Percentiles rank a stretch among this genome's conserved stretches.
Conservation (phyloP, 2,797 vertebrate genomes). For the Coilia nasus region DNA sequence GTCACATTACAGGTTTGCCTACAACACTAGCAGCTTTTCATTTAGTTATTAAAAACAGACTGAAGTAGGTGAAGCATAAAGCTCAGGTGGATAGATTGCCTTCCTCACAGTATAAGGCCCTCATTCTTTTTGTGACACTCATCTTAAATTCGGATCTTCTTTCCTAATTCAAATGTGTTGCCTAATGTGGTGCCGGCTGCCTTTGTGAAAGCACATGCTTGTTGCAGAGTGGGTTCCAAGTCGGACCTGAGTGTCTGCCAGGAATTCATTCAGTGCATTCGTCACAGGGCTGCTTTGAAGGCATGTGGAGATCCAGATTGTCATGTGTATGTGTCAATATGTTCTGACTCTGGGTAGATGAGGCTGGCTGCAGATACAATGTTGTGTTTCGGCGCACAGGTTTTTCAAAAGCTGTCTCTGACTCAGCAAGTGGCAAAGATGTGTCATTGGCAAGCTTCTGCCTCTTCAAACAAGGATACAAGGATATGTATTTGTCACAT, state of each 20-base stretch:
- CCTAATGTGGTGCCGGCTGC: conserved; percentile 23
- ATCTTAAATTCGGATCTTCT: background rate
- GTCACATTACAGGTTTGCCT: no score
- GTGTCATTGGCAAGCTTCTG: background rate
- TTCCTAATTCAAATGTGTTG: conserved; percentile 21
- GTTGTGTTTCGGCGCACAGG: background rate
- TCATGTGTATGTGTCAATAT: background rate
- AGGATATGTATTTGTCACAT: no score
- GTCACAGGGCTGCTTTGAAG: conserved; percentile 4
- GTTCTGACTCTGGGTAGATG: background rate
- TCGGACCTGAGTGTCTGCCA: conserved; percentile 33
- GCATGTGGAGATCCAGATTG: background rate
- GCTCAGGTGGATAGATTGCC: background rate
- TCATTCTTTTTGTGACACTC: background rate
- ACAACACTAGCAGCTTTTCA: background rate
- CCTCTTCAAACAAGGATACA: background rate
- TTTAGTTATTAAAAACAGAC: background rate
- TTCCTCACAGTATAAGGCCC: background rate
- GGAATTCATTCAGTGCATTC: background rate
- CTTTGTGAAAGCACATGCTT: conserved; percentile 45
- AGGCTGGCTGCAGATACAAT: background rate
- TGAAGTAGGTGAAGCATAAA: background rate
- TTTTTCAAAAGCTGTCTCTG: background rate
- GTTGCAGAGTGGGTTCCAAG: conserved; percentile 20
- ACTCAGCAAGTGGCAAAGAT: background rate